Percentiles rank a stretch among this genome's conserved stretches.
These are phyloP conservation scores for Chaunax sp. DNA, from an alignment of 2,797 vertebrate genomes.

Conservation along the genomic window DNA sequence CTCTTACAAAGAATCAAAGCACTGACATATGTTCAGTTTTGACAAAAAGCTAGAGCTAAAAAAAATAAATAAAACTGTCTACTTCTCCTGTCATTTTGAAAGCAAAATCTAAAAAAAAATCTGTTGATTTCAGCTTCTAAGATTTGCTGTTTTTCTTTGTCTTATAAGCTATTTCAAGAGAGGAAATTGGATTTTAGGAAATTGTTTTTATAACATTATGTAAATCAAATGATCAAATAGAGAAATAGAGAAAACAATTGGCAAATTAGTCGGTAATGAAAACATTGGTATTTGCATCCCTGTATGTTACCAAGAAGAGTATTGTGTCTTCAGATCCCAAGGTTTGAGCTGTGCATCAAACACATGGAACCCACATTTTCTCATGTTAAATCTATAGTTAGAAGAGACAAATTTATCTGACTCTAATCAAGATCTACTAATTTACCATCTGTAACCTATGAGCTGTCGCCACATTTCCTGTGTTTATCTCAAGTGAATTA, in stretches of 20 bases:
- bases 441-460: not conserved
- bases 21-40: not conserved
- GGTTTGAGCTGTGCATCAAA: not conserved
- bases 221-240: not conserved
- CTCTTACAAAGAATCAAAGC: not conserved
- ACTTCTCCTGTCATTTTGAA: not conserved
- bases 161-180: not conserved
- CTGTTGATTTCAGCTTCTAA: not conserved
- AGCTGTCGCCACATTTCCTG: not conserved
- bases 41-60: too few relatives aligned
- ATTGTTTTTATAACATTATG: not conserved
- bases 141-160: not conserved
- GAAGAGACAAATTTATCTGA: not conserved
- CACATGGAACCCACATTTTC: not conserved
- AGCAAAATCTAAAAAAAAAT: not conserved
- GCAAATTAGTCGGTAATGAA: not conserved
- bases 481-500: slow-evolving; percentile 17
- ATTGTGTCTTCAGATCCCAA: not conserved
- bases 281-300: not conserved
- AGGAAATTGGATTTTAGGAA: too few relatives aligned
- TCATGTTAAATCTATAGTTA: not conserved
- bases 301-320: not conserved
- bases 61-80: not conserved
- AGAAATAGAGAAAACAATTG: not conserved
- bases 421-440: not conserved